Evolutionary conservation across 2,888 invertebrate species (phyloP).

Genomic region (Dendrolimus pini): DNA sequence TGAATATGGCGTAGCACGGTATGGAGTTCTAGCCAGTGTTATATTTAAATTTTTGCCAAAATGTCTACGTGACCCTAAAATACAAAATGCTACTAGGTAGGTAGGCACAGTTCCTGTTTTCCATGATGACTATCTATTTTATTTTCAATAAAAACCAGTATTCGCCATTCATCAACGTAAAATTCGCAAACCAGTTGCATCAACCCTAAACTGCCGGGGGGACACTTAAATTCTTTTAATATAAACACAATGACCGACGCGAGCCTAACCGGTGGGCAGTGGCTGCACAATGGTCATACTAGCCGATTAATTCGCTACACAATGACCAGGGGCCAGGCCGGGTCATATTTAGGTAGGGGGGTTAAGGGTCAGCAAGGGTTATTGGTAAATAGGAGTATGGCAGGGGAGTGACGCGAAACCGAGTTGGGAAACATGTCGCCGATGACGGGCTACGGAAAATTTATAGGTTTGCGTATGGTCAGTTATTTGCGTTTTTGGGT

Average conservation of each 20-base stretch:
- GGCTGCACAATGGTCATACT: slow-evolving; percentile 59
- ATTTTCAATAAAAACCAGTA: slow-evolving; percentile 25
- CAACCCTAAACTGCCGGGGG: slow-evolving; percentile 37
- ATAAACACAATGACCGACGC: slow-evolving; percentile 53
- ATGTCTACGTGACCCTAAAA: no score
- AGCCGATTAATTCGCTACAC: slow-evolving; percentile 69
- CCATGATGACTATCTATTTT: slow-evolving; percentile 5
- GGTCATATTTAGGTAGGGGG: slow-evolving; percentile 74
- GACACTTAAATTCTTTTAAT: slow-evolving; percentile 68
- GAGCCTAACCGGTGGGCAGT: slow-evolving; percentile 52
- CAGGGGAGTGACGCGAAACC: slow-evolving; percentile 62
- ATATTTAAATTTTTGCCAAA: no score
- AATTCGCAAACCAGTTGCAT: slow-evolving; percentile 36
- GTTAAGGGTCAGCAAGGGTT: slow-evolving; percentile 67
- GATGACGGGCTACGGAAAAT: slow-evolving; percentile 39
- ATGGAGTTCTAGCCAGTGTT: no score
- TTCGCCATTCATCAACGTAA: slow-evolving; percentile 18
- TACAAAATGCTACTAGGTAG: no score
- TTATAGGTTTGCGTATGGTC: slow-evolving; percentile 36
- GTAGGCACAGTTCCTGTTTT: no score
- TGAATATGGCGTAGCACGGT: no score
- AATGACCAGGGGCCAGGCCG: slow-evolving; percentile 60
- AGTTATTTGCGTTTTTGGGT: neutral
- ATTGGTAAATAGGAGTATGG: slow-evolving; percentile 62
- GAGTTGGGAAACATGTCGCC: slow-evolving; percentile 64